A percentile compares a stretch with the other conserved stretches of the same genome.
Conservation (phyloP, 2,113 vertebrate species). For the Tragulus kanchil region DNA sequence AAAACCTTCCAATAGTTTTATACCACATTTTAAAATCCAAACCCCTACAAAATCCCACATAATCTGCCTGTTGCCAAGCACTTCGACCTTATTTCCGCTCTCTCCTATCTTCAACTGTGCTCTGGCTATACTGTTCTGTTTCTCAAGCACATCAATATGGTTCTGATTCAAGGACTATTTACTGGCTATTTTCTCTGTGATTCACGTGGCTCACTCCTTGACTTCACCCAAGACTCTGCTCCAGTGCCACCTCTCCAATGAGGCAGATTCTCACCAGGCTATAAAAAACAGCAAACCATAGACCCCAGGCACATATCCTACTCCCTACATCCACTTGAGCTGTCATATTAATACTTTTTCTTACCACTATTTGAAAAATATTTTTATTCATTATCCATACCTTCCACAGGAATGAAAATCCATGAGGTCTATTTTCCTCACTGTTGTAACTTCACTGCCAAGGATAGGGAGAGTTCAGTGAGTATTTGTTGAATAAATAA, state of each 20-base stretch:
- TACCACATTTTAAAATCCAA: neutral
- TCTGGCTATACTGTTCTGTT: neutral
- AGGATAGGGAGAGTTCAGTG: neutral
- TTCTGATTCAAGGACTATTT: neutral
- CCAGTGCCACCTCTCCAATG: neutral
- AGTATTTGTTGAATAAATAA: constrained; percentile 2
- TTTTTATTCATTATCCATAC: neutral
- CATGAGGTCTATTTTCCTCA: neutral
- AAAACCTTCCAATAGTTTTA: neutral
- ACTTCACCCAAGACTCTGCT: neutral
- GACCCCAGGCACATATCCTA: neutral
- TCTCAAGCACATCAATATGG: neutral
- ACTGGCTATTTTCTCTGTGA: neutral
- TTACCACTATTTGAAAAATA: neutral
- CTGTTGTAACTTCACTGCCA: neutral
- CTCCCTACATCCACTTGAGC: neutral
- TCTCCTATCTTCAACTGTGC: neutral
- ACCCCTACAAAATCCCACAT: neutral
- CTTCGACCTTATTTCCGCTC: neutral
- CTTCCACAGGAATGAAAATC: neutral
- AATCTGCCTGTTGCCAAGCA: neutral
- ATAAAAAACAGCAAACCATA: neutral
- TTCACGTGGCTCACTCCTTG: neutral
- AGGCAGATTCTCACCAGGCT: neutral
- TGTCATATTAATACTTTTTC: neutral